Evolutionary conservation across 2,797 vertebrate species (phyloP), one percentile per base, ranked within the genome.

Genomic region (Neostethus bicornis): DNA sequence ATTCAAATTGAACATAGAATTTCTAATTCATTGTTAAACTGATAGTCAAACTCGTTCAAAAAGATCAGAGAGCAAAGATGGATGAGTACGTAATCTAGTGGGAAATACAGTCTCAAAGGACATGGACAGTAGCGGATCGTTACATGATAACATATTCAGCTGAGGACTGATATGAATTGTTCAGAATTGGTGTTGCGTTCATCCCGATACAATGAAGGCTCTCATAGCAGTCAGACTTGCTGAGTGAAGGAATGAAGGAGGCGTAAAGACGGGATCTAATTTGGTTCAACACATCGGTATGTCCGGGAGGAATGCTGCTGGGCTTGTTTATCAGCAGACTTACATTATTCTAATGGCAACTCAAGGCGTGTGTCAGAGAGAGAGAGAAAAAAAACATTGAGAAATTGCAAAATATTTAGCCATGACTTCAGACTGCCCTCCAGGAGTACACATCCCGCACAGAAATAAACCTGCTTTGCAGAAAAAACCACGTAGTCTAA

Each of bases 301-400:
- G 57, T 56, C 43, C 12, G 50, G 38, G 3, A 68, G 72, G 78
- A 86, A 86, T 81, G 82, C 43, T 47, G 68, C 72, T 6, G 46
- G 41, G 8, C 51, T 12, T 7, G n/a, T 39, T 1, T 1, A 31
- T 38, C 72, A 78, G 69, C 70, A 73, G 66, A 69, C 38, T 49
- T 4, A 0, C 2, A 17, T 2, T 28, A n/a, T 49, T 25, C 6
- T n/a, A 31, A 68, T 2, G 20, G 12, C 13, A 44, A 24, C 12
- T 3, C 0, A 17, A 70, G 59, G 66, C 42, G 53, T 46, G 42
- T 3, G 35, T 17, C 19, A 16, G 29, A 9, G 1, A 29, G n/a
- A n/a, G n/a, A n/a, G 3, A 10, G 3, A 7, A 35, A 21, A 1
- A 46, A 20, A 5, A 7, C 7, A 34, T 51, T 35, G 43, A 19